Evolutionary conservation across 2,113 vertebrate species (phyloP), one percentile per base, ranked within the genome.

Genomic region (Oncorhynchus nerka): DNA sequence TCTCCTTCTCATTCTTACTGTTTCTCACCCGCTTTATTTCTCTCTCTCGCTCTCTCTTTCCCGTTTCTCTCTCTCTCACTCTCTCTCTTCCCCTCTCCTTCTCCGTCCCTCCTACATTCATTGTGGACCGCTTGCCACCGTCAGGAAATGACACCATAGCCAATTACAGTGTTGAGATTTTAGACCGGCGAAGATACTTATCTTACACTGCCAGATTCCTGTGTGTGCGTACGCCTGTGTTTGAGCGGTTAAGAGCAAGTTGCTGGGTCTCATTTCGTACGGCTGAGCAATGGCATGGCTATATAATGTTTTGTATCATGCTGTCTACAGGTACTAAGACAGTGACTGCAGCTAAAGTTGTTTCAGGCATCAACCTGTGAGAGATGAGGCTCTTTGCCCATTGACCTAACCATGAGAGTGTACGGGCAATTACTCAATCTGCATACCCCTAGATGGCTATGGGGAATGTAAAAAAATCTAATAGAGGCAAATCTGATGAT

Each of bases 161-260:
- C 79, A 85, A 78, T 88, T 85, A 86, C 57, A 66, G 68, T 73
- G 81, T 85, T 80, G 69, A 84, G 79, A 75, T 70, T 70, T 80
- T 61, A 71, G 75, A 81, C 64, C 73, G 68, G 73, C 62, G 19
- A 45, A 82, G 81, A 83, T 80, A 79, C 81, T 69, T 77, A 64
- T 75, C 76, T 73, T 70, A 71, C 34, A 75, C 71, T 69, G 39
- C 72, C 75, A 57, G 32, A 76, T 81, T 32, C 65, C 51, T 70
- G 16, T 61, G 28, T 45, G 32, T 71, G 28, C 28, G 48, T 71
- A 24, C 57, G 78, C 16, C 49, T 59, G 64, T 55, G 72, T 34
- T 61, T 66, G 72, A 24, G 70, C 24, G 9, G 3, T 28, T 39
- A 12, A 64, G 28, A 19, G 49, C 28, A 34, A 28, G 20, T 24